These are phyloP conservation scores for Euzophera pinguis DNA, from an alignment of 2,888 invertebrate species.

Conservation along the genomic window DNA sequence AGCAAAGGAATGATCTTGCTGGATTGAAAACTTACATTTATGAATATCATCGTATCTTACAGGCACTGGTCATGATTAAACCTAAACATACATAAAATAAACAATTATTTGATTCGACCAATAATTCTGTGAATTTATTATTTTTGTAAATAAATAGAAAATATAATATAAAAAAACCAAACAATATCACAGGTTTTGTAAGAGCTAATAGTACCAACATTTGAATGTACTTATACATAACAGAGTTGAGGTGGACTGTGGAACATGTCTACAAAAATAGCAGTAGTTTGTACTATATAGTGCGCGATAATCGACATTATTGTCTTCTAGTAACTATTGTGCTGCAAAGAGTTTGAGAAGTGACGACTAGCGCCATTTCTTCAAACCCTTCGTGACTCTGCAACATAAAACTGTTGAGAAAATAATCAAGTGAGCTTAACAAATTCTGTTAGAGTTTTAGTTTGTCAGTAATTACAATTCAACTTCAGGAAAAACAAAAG, in stretches of 20 bases:
- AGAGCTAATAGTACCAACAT: constrained; percentile 23
- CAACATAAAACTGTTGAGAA: constrained; percentile 20
- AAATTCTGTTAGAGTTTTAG: constrained; percentile 35
- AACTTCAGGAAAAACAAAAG: constrained; percentile 31
- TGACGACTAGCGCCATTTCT: constrained; percentile 8
- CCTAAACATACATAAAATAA: constrained; percentile 29
- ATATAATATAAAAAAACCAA: constrained; percentile 34
- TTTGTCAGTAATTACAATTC: constrained; percentile 34
- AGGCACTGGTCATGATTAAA: constrained; percentile 64
- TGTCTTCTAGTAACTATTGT: constrained; percentile 34
- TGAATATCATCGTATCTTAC: constrained; percentile 75
- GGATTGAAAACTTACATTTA: constrained; percentile 35
- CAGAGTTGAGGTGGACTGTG: constrained; percentile 46
- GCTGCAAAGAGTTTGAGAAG: constrained; percentile 28
- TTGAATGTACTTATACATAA: constrained; percentile 18
- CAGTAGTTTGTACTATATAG: constrained; percentile 65
- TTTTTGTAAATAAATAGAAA: constrained; percentile 26
- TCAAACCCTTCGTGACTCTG: constrained; percentile 15
- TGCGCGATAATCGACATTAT: constrained; percentile 54
- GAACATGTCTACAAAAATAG: constrained; percentile 55
- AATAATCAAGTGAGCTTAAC: constrained; percentile 19
- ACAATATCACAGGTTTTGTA: constrained; percentile 66
- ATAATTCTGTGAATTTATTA: constrained; percentile 24
- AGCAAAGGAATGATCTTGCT: constrained; percentile 44
- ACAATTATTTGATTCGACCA: constrained; percentile 30